Percentiles rank a stretch among this genome's conserved stretches.
Conservation (phyloP, 2,888 invertebrate genomes). For the Sepiola atlantica region DNA sequence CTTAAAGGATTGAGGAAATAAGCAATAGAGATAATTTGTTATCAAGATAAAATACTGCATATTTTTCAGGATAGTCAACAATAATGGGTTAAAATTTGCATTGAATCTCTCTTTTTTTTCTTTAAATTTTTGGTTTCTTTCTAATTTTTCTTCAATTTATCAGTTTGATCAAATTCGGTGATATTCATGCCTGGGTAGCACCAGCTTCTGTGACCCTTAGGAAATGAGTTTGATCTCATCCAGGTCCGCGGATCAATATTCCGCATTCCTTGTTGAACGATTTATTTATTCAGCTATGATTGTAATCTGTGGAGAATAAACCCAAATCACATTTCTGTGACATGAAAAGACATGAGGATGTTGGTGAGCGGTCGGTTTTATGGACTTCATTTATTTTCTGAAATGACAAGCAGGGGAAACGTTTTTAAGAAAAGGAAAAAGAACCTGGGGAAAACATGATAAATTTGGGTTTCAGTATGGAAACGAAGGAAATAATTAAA, state of each 20-base stretch:
- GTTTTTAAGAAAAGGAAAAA: not conserved
- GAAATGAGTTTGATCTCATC: slow-evolving; percentile 32
- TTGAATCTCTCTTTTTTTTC: not conserved
- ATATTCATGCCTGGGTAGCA: not conserved
- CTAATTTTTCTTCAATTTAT: not conserved
- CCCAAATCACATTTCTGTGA: not conserved
- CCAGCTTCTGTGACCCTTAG: not conserved
- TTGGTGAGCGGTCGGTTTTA: not conserved
- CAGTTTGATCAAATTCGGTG: not conserved
- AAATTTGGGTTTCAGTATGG: not conserved
- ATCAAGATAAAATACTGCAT: not conserved
- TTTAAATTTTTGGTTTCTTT: not conserved
- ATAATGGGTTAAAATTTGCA: not conserved
- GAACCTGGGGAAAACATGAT: not conserved
- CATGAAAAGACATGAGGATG: slow-evolving; percentile 4
- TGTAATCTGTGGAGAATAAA: not conserved
- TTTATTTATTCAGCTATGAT: slow-evolving; percentile 22
- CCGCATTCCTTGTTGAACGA: not conserved
- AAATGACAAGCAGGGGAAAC: not conserved
- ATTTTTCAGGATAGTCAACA: not conserved
- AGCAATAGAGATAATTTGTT: not conserved
- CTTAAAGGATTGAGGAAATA: not conserved
- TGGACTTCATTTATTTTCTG: not conserved
- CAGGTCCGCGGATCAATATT: not conserved
- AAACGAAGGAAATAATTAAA: not conserved